These are phyloP conservation scores for Turritopsis dohrnii DNA, from an alignment of 30 jellyfish, hydroid and myxozoan species.

Conservation along the genomic window DNA sequence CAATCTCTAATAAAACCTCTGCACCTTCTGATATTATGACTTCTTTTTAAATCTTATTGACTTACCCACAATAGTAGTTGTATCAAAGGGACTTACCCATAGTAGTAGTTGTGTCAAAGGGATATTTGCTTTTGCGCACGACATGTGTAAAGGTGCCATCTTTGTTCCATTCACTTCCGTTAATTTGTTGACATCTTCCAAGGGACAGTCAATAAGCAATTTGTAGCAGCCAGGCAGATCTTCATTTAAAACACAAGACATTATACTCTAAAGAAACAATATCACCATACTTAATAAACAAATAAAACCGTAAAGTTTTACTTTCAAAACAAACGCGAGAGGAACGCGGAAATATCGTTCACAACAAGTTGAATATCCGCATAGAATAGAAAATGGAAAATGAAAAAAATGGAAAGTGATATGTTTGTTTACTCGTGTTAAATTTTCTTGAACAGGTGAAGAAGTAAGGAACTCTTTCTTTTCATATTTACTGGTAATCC, in stretches of 20 bases:
- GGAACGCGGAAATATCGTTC: no score
- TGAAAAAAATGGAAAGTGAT: no score
- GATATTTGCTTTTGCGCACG: slow-evolving; percentile 67
- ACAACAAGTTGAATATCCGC: no score
- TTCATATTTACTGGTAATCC: slow-evolving; percentile 69
- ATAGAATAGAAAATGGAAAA: no score
- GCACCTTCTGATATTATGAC: no score
- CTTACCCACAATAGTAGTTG: no score
- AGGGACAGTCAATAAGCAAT: slow-evolving; percentile 50
- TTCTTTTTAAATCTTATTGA: no score
- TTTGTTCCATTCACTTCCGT: slow-evolving; percentile 32
- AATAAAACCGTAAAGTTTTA: background rate
- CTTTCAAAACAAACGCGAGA: background rate
- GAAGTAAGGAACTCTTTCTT: slow-evolving; percentile 55
- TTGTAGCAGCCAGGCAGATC: slow-evolving; percentile 54
- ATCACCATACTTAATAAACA: background rate
- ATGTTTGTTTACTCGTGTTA: slow-evolving; percentile 54
- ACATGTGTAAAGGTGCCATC: slow-evolving; percentile 61
- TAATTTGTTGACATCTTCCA: slow-evolving; percentile 52
- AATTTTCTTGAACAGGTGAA: slow-evolving; percentile 20
- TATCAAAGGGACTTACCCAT: slow-evolving; percentile 98
- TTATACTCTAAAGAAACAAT: background rate
- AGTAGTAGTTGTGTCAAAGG: slow-evolving; percentile 71
- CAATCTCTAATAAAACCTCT: background rate
- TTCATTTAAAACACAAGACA: slow-evolving; percentile 39